Evolutionary conservation across 2,888 invertebrate species (phyloP).

Genomic region (Lithosia quadra): DNA sequence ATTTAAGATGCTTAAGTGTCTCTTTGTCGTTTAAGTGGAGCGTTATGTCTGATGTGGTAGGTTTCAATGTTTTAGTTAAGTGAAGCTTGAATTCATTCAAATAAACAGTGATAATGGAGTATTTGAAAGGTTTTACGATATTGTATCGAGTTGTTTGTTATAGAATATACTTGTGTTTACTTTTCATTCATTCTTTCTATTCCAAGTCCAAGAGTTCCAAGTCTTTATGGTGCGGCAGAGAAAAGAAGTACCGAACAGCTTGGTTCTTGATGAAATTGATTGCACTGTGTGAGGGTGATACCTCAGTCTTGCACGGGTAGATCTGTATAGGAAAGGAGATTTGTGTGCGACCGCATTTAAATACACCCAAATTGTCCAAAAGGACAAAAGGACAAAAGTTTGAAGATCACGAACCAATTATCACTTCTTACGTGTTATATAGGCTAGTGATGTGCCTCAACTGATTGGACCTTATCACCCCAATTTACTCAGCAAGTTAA

Average conservation of each 20-base stretch:
- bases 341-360: too few species aligned
- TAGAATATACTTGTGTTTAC: background rate
- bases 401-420: background rate
- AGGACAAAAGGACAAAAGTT: too few species aligned
- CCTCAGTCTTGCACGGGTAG: too few species aligned
- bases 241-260: too few species aligned
- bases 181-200: background rate
- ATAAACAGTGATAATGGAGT: background rate
- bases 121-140: background rate
- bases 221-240: too few species aligned
- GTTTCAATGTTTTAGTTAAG: background rate
- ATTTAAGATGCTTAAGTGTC: slow-evolving; percentile 7
- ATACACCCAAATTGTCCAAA: too few species aligned
- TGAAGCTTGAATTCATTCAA: background rate
- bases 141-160: background rate
- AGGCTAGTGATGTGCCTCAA: background rate
- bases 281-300: too few species aligned
- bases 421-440: background rate
- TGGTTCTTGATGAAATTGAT: too few species aligned
- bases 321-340: too few species aligned
- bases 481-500: slow-evolving; percentile 11
- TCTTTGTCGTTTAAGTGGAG: slow-evolving; percentile 4
- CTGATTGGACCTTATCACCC: background rate
- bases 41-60: background rate
- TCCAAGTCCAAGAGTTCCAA: too few species aligned